Evolutionary conservation across 2,888 invertebrate species (phyloP), one percentile per base, ranked within the genome.

Genomic region (Parochlus steinenii): DNA sequence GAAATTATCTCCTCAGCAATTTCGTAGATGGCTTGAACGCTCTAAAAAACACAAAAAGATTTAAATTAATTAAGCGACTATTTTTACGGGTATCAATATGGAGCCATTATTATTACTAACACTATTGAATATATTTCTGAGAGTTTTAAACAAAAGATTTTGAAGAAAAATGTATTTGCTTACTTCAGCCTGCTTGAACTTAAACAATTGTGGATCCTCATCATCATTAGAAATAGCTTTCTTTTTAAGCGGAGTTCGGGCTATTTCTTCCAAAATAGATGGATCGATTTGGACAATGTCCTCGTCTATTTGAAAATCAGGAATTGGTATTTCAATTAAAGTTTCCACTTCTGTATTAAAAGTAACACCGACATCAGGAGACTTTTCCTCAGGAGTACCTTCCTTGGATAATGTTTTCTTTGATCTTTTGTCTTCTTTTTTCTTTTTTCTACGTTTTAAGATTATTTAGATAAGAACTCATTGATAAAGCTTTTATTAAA

Each of bases 1-100:
- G 67, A 67, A 32, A 67, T 62, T 17, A 73, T 68, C 45, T 65
- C 61, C 43, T 71, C 67, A 2, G 73, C 72, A 40, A 70, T 51
- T 11, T 52, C 49, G 47, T 73, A 72, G 45, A 74, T 60, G 45
- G 71, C 69, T 19, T 67, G 63, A 38, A 74, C 70, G 26, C 63
- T 66, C 71, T 72, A 49, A 15, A 53, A 54, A 44, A 42, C 20
- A 25, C 39, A 39, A 11, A 24, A 5, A 12, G 14, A 7, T 5
- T 26, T 15, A 33, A 16, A 16, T 18, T 7, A 19, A 22, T 16
- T 16, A 11, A 26, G 8, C 14, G 30, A 8, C 18, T 8, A 22
- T 10, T 4, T 11, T 7, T 15, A 29, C 15, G 8, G 4, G 6
- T 14, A 28, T 16, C 6, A 28, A 28, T 6, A 4, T 8, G 16